Base-by-base conservation (phyloP, 1,140 invertebrate species). In the Bombus ignitus region DNA sequence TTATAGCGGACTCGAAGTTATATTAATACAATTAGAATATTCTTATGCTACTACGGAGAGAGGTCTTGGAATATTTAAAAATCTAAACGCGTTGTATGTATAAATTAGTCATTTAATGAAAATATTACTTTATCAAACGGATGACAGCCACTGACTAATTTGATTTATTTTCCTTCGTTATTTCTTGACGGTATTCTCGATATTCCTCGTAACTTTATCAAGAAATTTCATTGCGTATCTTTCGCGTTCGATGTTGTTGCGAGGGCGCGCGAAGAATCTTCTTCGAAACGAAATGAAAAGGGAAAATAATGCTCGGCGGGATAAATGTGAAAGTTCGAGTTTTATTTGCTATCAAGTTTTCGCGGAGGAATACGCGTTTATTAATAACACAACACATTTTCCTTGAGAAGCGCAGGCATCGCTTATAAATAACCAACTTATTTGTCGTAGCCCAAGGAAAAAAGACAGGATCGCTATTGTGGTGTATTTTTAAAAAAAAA, bases 371-470 rank as follows among this genome's bases (percentile, higher is more conserved):
- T 53, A 77, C 62, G 32, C 35, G 76, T 85, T 72, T 80, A 85
- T 85, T 80, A 85, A 79, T 80, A 85, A 80, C 47, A 79, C 68
- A 32, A 57, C 47, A 39, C n/a, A 79, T 72, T 72, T 78, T 84
- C 83, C 76, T 84, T 79, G 83, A 79, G 83, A 47, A 47, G n/a
- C 66, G 83, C 83, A 44, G 47, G 47, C 68, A 79, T 62, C 66
- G 83, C 62, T 59, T 80, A 84, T 84, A 84, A 84, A 84, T 84
- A 84, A 62, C 62, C 75, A 15, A 76, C 66, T 77, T 83, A 83
- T 83, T 83, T 83, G 74, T 66, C 74, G 81, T 77, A 28, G 73
- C 53, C 81, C 81, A 83, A 83, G 81, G 81, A 47, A 78, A 53
- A 70, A 83, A 57, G 74, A 83, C 44, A 28, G 74, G 81, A 83